Percentiles rank a stretch among this genome's conserved stretches.
Conservation (phyloP, 2,797 vertebrate genomes). For the Myotis vivesi region DNA sequence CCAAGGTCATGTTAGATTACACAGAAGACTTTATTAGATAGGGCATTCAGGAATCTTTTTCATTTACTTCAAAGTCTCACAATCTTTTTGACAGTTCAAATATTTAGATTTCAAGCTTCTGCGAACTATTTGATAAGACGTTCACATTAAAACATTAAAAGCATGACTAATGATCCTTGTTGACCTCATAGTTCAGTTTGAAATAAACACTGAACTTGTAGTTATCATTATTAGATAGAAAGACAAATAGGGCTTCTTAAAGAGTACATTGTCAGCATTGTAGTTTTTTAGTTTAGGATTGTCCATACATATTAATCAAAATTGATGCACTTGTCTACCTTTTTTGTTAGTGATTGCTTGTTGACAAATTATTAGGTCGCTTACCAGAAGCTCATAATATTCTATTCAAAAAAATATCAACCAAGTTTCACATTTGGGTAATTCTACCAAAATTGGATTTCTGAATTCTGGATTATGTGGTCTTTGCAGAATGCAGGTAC, state of each 20-base stretch:
- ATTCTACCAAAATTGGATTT: slow-evolving; percentile 26
- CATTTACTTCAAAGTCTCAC: slow-evolving; percentile 20
- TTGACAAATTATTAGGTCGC: slow-evolving; percentile 31
- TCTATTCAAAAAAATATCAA: slow-evolving; percentile 51
- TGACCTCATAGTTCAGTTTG: slow-evolving; percentile 22
- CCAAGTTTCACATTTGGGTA: background rate
- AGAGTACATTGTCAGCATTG: background rate
- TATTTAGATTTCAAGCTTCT: slow-evolving; percentile 34
- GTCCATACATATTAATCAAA: slow-evolving; percentile 36
- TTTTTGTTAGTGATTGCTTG: background rate
- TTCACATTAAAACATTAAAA: slow-evolving; percentile 41
- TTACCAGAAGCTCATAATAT: slow-evolving; percentile 35
- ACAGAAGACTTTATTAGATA: background rate
- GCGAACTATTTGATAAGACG: background rate
- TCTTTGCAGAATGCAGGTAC: slow-evolving; percentile 12
- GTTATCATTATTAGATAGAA: background rate
- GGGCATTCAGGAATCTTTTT: slow-evolving; percentile 26
- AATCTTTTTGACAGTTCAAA: slow-evolving; percentile 29
- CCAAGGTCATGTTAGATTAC: slow-evolving; percentile 9
- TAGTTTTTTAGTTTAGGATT: slow-evolving; percentile 24
- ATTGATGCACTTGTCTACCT: background rate
- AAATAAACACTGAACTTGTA: slow-evolving; percentile 30
- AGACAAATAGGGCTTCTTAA: slow-evolving; percentile 7
- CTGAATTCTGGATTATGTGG: background rate
- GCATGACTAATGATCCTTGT: background rate